A percentile compares a stretch with the other conserved stretches of the same genome.
Evolutionary conservation across 2,888 invertebrate species (phyloP).

Genomic region (Neoascia interrupta): DNA sequence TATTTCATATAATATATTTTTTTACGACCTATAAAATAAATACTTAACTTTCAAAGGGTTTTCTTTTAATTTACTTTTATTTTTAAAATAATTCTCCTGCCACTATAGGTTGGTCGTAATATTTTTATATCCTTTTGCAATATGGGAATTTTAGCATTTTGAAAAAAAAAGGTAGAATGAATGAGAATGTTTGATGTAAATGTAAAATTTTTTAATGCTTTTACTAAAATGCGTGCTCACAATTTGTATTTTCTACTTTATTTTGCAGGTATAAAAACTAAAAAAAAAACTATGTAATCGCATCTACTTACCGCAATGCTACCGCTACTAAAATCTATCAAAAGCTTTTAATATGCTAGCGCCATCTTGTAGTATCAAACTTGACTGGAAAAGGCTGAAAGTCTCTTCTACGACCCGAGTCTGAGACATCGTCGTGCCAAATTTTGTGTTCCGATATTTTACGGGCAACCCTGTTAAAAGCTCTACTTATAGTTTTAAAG

Average conservation of each 20-base stretch:
- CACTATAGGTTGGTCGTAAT: too few species aligned
- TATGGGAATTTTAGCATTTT: neutral
- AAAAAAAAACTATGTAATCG: slow-evolving; percentile 23
- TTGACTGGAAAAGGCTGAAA: neutral
- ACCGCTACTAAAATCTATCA: slow-evolving; percentile 29
- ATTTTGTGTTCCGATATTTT: neutral
- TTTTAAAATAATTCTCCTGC: too few species aligned
- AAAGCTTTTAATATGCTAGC: slow-evolving; percentile 29
- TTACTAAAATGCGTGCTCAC: slow-evolving; percentile 39
- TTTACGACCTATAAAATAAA: too few species aligned
- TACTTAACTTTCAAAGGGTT: too few species aligned
- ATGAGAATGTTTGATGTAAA: neutral
- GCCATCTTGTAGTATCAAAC: slow-evolving; percentile 7
- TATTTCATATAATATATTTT: too few species aligned
- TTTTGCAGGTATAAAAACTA: slow-evolving; percentile 48
- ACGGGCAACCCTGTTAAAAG: neutral
- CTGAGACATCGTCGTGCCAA: slow-evolving; percentile 41
- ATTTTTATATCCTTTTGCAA: too few species aligned
- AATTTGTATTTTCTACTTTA: slow-evolving; percentile 18
- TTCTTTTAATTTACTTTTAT: too few species aligned
- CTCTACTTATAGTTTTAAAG: neutral
- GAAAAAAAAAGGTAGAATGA: neutral
- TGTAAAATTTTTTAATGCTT: slow-evolving; percentile 27
- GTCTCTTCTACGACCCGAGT: neutral
- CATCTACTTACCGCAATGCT: slow-evolving; percentile 43